Conservation (phyloP, 2,797 vertebrate genomes). For the Acrocephalus scirpaceus region DNA sequence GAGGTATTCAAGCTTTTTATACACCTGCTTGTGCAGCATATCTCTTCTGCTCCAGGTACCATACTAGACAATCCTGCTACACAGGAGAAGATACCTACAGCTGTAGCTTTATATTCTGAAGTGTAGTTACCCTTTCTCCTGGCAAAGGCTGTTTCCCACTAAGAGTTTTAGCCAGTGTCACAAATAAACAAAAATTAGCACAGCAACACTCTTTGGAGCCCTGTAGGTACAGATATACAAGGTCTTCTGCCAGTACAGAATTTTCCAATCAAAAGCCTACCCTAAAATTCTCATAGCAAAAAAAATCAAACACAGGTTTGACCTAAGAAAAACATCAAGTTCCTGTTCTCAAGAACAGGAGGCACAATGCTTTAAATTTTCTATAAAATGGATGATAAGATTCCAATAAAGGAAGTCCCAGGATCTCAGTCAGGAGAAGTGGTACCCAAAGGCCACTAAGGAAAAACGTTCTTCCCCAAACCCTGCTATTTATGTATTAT, state of each 20-base stretch:
- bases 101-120: not conserved
- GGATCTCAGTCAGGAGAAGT: not conserved
- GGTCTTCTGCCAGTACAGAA: not conserved
- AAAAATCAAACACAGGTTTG: not conserved
- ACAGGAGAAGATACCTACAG: not conserved
- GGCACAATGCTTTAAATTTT: not conserved
- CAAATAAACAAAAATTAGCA: not conserved
- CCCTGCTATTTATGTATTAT: not conserved
- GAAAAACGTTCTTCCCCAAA: not conserved
- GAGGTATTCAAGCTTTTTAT: not conserved
- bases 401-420: not conserved
- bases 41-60: not conserved
- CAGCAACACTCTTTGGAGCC: not conserved
- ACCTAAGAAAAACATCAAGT: not conserved
- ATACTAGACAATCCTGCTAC: not conserved
- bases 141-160: not conserved
- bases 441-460: not conserved
- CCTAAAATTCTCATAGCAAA: conserved; percentile 3
- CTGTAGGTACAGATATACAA: not conserved
- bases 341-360: not conserved
- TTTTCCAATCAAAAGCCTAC: not conserved
- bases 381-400: not conserved
- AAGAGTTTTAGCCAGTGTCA: not conserved
- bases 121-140: not conserved
- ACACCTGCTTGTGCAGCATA: not conserved